Evolutionary conservation across 1,140 invertebrate species (phyloP), one percentile per base, ranked within the genome.

Genomic region (Sipha flava): DNA sequence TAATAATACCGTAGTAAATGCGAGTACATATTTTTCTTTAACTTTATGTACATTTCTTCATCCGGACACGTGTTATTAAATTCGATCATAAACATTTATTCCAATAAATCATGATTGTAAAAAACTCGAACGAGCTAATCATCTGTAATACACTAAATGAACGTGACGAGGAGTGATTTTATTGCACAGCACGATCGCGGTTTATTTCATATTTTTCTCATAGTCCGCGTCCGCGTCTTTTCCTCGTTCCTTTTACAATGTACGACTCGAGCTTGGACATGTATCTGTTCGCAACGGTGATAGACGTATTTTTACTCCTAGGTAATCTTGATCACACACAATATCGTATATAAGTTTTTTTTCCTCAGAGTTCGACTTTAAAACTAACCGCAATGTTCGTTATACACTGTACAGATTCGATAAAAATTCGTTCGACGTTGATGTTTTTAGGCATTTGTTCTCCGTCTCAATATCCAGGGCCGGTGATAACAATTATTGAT

Each of bases 41-140:
- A n/a, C 18, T 62, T 62, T 10, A 62, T 62, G 23, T 29, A 26
- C 12, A 62, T 43, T 68, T 68, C 43, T 68, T 43, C 31, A 34
- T 68, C 37, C 43, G 10, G 43, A 68, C 64, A 43, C 37, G 37
- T 43, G 37, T 68, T 64, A 64, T 64, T 64, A 64, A 64, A 68
- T 68, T 43, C 21, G 64, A 68, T 68, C 64, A 43, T 68, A 68
- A 68, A 68, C 37, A 26, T 68, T 68, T 43, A 43, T n/a, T 68
- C 64, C 37, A 12, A 43, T 68, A 64, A 37, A 64, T 64, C 12
- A 37, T n/a, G 64, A 68, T 43, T 7, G 29, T 68, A 68, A 68
- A n/a, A 68, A 68, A 23, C 64, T 62, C 21, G 64, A 68, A 43
- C 34, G 23, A 23, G 16, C 64, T 43, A 43, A 43, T 43, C 34